These are phyloP conservation scores for Marisa cornuarietis DNA, from an alignment of 1,140 invertebrate species.

Conservation along the genomic window DNA sequence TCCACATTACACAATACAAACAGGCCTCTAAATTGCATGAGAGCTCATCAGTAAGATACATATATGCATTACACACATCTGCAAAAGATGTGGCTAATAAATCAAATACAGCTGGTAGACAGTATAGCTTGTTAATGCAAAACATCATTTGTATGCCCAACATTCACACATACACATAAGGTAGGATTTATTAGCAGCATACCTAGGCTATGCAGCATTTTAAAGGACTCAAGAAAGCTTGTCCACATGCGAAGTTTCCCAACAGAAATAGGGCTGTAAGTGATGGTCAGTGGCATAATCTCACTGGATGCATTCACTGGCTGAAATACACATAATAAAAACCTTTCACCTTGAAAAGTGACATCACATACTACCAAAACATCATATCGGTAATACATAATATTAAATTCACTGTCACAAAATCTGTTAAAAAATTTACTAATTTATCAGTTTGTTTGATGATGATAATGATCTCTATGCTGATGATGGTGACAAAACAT, in stretches of 20 bases:
- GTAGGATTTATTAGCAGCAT: background rate
- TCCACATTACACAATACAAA: background rate
- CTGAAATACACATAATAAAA: slow-evolving; percentile 41
- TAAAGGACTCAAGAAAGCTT: slow-evolving; percentile 83
- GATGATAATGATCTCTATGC: background rate
- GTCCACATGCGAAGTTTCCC: slow-evolving; percentile 74
- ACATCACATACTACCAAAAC: too few relatives aligned
- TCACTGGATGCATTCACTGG: slow-evolving; percentile 50
- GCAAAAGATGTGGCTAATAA: too few relatives aligned
- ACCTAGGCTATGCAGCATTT: slow-evolving; percentile 71
- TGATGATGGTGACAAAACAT: background rate
- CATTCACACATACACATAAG: too few relatives aligned
- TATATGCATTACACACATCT: too few relatives aligned
- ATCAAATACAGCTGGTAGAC: too few relatives aligned
- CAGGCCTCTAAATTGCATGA: background rate
- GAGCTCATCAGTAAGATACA: too few relatives aligned
- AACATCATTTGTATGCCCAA: too few relatives aligned
- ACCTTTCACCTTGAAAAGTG: too few relatives aligned
- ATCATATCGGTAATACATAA: too few relatives aligned
- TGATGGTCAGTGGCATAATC: slow-evolving; percentile 62
- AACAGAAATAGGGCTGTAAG: slow-evolving; percentile 67
- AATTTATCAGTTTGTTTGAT: background rate
- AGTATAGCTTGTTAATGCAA: too few relatives aligned
- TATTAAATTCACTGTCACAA: background rate
- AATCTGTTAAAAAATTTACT: background rate